phyloP scores from a whole-genome alignment of 2,888 invertebrate species.

The Tipula vernalis region DNA sequence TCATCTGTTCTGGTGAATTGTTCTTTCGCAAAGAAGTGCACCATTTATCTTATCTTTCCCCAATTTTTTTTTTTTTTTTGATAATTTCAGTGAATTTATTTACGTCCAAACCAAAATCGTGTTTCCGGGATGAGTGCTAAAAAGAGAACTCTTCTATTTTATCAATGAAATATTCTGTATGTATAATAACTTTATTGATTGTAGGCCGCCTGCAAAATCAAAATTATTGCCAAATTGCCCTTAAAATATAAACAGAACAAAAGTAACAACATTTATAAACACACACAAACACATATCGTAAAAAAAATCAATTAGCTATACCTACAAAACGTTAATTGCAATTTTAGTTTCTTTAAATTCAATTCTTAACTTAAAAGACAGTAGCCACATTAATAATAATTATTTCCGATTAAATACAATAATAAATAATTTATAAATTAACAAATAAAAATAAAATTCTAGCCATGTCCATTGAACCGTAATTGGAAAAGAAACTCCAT shows the following conservation, averaged over 20 bases:
- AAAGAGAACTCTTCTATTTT: too few relatives aligned
- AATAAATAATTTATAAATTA: not conserved
- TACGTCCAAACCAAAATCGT: too few relatives aligned
- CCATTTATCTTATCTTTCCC: too few relatives aligned
- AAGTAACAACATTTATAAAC: not conserved
- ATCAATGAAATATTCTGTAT: too few relatives aligned
- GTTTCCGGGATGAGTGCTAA: too few relatives aligned
- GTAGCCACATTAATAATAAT: not conserved
- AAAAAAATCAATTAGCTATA: not conserved
- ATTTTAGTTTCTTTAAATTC: not conserved
- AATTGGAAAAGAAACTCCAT: constrained; percentile 6
- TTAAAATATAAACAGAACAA: not conserved
- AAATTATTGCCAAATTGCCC: not conserved
- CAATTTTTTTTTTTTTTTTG: too few relatives aligned
- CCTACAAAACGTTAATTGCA: not conserved
- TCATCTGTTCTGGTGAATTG: too few relatives aligned
- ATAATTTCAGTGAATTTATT: too few relatives aligned
- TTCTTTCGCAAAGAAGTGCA: too few relatives aligned
- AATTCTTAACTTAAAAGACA: not conserved
- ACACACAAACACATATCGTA: not conserved
- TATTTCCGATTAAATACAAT: not conserved
- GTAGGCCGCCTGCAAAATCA: not conserved
- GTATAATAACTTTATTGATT: too few relatives aligned
- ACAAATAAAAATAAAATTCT: not conserved
- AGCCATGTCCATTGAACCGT: constrained; percentile 9